Evolutionary conservation across 2,888 invertebrate genomes (phyloP).

Genomic region (Lycophotia porphyrea): DNA sequence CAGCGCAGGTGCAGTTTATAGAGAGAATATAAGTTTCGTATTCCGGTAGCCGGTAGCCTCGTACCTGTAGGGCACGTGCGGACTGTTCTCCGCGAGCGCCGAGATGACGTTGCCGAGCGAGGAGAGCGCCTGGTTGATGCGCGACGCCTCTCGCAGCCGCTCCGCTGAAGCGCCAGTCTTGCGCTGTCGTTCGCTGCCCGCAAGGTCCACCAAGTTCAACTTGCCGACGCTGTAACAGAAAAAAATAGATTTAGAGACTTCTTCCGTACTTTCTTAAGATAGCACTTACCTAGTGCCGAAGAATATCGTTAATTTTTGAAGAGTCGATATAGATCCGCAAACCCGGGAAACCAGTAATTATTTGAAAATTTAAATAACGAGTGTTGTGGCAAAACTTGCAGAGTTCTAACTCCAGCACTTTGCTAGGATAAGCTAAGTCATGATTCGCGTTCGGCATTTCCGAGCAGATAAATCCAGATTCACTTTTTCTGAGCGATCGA

Average conservation of each 20-base stretch:
- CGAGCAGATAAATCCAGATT: background rate
- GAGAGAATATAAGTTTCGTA: background rate
- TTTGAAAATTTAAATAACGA: background rate
- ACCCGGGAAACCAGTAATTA: background rate
- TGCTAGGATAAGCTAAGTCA: background rate
- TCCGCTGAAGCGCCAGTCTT: conserved; percentile 99
- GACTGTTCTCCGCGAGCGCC: conserved; percentile 97
- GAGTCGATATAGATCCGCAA: background rate
- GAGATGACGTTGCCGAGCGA: conserved; percentile 99
- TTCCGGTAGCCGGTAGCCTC: background rate
- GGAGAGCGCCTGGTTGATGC: conserved; percentile 98
- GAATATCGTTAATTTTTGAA: background rate
- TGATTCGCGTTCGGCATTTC: conserved; percentile 7
- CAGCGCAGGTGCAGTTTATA: background rate
- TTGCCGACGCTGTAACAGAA: conserved; percentile 94
- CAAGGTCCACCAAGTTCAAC: conserved; percentile 98
- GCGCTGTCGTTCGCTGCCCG: conserved; percentile 99
- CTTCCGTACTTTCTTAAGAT: background rate
- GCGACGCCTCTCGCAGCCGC: conserved; percentile 98
- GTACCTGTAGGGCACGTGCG: conserved; percentile 97
- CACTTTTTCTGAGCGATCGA: conserved; percentile 8
- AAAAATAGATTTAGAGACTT: no score
- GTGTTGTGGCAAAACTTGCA: background rate
- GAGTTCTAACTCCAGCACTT: background rate
- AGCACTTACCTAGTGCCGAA: background rate